Evolutionary conservation across 1,140 invertebrate genomes (phyloP).

Genomic region (Caenorhabditis remanei): DNA sequence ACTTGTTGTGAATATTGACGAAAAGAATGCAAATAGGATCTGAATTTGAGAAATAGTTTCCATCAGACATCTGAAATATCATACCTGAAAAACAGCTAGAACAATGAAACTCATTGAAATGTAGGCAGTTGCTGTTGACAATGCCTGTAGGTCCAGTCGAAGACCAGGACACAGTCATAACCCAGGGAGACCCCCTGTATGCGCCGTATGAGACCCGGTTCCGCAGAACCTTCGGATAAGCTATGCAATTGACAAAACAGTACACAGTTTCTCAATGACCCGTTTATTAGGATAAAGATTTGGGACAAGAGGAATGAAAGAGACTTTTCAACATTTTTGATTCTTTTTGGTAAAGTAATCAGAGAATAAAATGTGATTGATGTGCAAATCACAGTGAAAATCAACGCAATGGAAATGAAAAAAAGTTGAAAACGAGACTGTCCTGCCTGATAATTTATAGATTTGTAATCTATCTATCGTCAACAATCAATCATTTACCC

Average conservation of each 20-base stretch:
- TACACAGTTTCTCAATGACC: too few relatives aligned
- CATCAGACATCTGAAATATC: too few relatives aligned
- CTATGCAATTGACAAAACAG: too few relatives aligned
- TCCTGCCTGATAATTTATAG: neutral
- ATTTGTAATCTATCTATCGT: neutral
- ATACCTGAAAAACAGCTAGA: neutral
- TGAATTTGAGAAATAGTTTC: neutral
- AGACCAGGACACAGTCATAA: too few relatives aligned
- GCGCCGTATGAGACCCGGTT: too few relatives aligned
- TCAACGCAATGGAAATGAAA: neutral
- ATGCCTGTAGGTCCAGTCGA: too few relatives aligned
- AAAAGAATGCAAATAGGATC: neutral
- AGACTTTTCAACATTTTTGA: neutral
- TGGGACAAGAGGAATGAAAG: too few relatives aligned
- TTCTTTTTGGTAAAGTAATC: neutral
- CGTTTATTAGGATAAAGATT: too few relatives aligned
- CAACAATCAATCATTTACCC: neutral
- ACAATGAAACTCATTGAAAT: slow-evolving; percentile 21
- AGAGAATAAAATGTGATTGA: neutral
- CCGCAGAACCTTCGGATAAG: too few relatives aligned
- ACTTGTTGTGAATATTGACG: neutral
- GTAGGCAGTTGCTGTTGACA: neutral
- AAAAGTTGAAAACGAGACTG: slow-evolving; percentile 20
- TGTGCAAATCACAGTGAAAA: neutral
- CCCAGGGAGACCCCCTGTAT: too few relatives aligned